Conservation (phyloP, 2,797 vertebrate species). For the Taeniopygia guttata region DNA sequence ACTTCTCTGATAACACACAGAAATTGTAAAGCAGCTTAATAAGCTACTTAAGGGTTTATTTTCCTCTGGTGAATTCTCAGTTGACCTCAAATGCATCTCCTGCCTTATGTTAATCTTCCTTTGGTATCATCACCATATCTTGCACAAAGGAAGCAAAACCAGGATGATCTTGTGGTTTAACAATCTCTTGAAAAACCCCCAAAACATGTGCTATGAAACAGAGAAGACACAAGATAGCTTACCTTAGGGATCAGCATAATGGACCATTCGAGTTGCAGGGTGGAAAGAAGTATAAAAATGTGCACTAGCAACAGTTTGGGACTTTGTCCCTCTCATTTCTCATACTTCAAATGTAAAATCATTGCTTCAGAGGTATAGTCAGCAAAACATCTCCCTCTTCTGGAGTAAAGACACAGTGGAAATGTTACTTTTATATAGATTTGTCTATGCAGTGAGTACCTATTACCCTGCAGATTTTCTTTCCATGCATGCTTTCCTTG, state of each 20-base stretch:
- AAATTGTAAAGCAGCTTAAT: neutral
- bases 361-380: neutral
- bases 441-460: neutral
- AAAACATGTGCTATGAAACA: neutral
- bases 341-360: neutral
- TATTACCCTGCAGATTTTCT: neutral
- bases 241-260: neutral
- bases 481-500: neutral
- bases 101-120: neutral
- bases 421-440: neutral
- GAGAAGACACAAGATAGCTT: neutral
- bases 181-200: neutral
- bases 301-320: neutral
- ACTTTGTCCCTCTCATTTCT: neutral
- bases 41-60: neutral
- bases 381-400: neutral
- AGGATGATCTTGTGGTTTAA: neutral
- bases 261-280: neutral
- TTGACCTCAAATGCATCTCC: neutral
- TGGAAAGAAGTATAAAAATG: neutral
- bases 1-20: neutral
- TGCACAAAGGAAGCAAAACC: neutral
- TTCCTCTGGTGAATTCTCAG: neutral
- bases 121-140: neutral
- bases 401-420: neutral